Evolutionary conservation across 2,888 invertebrate species (phyloP), one percentile per base, ranked within the genome.

Genomic region (Volucella bombylans): DNA sequence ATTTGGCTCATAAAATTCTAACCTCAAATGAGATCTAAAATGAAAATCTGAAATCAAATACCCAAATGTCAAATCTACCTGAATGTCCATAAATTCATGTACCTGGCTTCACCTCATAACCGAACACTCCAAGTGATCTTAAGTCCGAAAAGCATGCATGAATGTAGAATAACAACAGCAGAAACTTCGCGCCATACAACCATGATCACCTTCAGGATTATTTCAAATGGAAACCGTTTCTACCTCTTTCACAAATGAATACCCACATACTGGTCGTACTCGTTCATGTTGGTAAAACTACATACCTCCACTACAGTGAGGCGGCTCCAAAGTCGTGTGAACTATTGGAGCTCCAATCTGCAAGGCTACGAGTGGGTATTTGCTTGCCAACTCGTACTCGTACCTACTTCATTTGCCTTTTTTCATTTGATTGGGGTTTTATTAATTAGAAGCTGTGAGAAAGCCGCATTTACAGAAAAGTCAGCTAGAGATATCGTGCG

Each of bases 371-470:
- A 65, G 65, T 76, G 65, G 65, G 65, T 77, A 54, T 57, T 69
- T 76, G 54, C 59, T 49, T 62, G 54, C 43, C 9, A 49, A 18
- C 55, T 23, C 55, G 15, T 11, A n/a, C n/a, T 18, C 38, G 8
- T 8, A 0, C 15, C n/a, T 15, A 18, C 18, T 18, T 50, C 54
- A 61, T 41, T 54, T 4, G 2, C 4, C 45, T 10, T 15, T 38
- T 45, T 57, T 41, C 3, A 14, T 39, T 59, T 61, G 65, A 54
- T 61, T 55, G 49, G 54, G 55, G 67, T 68, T 61, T 39, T 61
- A 65, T 82, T 76, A 76, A 81, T 76, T 76, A 77, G 59, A 54
- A 54, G 71, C 71, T 82, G 71, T 77, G 77, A 71, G 71, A 82
- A 81, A 54, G 52, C 59, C 74, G 76, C 50, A 55, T 68, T 71